phyloP scores from a whole-genome alignment of 2,888 invertebrate species.

The Nesidiocoris tenuis region DNA sequence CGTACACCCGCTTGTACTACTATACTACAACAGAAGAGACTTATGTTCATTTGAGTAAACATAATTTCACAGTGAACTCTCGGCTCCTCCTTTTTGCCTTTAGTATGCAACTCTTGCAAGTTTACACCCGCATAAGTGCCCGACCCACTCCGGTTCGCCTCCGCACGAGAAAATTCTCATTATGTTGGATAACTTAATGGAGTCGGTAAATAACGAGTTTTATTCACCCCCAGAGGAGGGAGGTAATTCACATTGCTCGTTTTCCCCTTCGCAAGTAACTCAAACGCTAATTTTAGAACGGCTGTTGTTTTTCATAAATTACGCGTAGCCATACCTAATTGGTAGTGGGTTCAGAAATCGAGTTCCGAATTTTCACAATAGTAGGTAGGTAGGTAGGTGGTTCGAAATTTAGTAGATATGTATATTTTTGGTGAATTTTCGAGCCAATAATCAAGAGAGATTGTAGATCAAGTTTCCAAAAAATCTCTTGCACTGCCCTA shows the following conservation, averaged over 20 bases:
- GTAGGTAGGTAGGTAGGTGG: no score
- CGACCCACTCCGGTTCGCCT: background rate
- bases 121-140: conserved; percentile 10
- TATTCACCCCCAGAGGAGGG: conserved; percentile 5
- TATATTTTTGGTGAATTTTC: no score
- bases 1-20: background rate
- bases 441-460: no score
- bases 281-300: background rate
- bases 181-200: conserved; percentile 27
- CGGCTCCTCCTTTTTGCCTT: background rate
- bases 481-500: no score
- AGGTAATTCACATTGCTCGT: conserved; percentile 9
- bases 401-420: no score
- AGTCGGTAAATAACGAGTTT: conserved; percentile 27
- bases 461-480: no score
- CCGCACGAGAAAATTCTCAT: conserved; percentile 15
- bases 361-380: no score
- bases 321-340: no score
- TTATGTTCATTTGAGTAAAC: conserved; percentile 12
- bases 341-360: no score
- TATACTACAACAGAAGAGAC: background rate
- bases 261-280: background rate
- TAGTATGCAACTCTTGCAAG: conserved; percentile 19
- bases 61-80: conserved; percentile 4
- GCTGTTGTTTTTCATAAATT: no score